Base-by-base conservation (phyloP, 2,797 vertebrate genomes). In the Enteromius treurensis region DNA sequence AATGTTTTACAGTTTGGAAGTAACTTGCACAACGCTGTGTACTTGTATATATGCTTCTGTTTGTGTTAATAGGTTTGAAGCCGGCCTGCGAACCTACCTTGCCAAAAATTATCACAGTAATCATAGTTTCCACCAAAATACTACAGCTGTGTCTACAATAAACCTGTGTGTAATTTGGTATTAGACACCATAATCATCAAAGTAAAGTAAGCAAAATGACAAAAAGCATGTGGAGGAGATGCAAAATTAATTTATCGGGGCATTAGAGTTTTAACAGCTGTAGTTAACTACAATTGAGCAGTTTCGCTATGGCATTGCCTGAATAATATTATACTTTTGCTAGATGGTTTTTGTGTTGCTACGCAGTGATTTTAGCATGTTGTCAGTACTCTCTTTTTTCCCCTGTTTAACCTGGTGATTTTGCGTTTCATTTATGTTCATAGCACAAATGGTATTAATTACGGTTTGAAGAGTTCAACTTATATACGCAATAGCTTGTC, bases 1-100 rank as follows among this genome's bases (percentile, higher is more conserved):
- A 6, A 37, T 37, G 37, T 37, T 7, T 6, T 37, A 37, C 37
- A 37, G 6, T 37, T 6, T 37, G 37, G 1, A 37, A 37, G 37
- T 34, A 34, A 34, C 34, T 34, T 34, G 34, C 34, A 34, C 34
- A 34, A 34, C 34, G 5, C 34, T 34, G 11, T 67, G 14, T 64
- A n/a, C 29, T 75, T 34, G 42, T 74, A 42, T 42, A 68, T 23
- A 68, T 67, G 73, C 73, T 79, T 80, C 71, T 71, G 26, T 71
- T 32, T 75, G 60, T 77, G 55, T 80, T 68, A 37, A 32, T 76
- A 4, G 49, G 15, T 65, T 82, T 42, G 17, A 60, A 68, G 47
- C n/a, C 11, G 15, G 14, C 14, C 10, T 80, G n/a, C 17, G 19
- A 45, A 11, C 37, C 23, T 70, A 23, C 40, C 10, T 42, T 47